Evolutionary conservation across 2,888 invertebrate species (phyloP), one percentile per base, ranked within the genome.

Genomic region (Xiphydria camelus): DNA sequence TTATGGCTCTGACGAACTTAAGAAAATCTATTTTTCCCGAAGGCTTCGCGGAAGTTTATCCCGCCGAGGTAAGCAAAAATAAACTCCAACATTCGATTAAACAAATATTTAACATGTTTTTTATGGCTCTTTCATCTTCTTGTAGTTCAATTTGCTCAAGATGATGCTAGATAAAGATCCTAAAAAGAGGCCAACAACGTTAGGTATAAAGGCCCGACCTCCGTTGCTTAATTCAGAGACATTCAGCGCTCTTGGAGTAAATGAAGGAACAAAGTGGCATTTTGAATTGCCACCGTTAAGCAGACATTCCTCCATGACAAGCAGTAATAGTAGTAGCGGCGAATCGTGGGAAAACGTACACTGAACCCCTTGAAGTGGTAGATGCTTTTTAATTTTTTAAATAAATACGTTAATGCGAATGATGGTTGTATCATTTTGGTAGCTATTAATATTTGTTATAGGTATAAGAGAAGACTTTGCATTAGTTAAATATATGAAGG

Each of bases 151-250:
- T 2, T 79, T 94, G 44, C 78, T 95, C 6, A 82, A 83, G 53
- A 76, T 85, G 69, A 91, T 95, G 90, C 76, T 95, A 29, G 87
- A 89, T 49, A 76, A 80, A 3, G 79, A 85, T 46, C 92, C 94
- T 0, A 77, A 79, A 3, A 78, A 81, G 47, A 80, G 95, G 2
- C 92, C 94, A 10, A 86, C 88, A 1, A 89, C 91, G 0, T 79
- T 82, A 51, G 88, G 87, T 19, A 84, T 91, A 15, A 77, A 82
- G 26, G 82, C 84, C 0, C 78, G 81, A 4, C 82, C 83, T 0
- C 87, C 87, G 0, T 77, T 86, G 1, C 50, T 54, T 10, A 64
- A 60, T 42, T 56, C 56, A 22, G 54, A 61, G 41, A 47, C 38
- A 18, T 39, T 25, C n/a, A 51, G 55, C 32, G 77, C 74, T 57